These are phyloP conservation scores for Bombyx mori DNA, from an alignment of 1,140 invertebrate species.

Conservation along the genomic window DNA sequence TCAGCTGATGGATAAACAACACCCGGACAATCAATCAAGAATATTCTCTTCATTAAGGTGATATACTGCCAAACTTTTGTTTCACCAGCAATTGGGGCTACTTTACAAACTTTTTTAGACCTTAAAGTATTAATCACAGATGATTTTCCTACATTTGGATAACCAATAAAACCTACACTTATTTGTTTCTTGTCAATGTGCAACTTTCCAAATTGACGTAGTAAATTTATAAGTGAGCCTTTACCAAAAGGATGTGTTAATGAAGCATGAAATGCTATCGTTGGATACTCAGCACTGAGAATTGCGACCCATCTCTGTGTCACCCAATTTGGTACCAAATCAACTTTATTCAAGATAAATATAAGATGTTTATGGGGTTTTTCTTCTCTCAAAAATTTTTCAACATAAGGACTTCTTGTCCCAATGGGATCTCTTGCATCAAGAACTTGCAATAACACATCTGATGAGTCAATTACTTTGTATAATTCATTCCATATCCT, in stretches of 20 bases:
- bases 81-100: constrained; percentile 98
- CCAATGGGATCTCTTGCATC: constrained; percentile 97
- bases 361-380: constrained; percentile 96
- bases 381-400: constrained; percentile 90
- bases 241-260: constrained; percentile 99
- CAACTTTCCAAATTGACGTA: constrained; percentile 96
- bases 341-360: constrained; percentile 96
- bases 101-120: constrained; percentile 97
- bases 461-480: constrained; percentile 99
- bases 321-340: constrained; percentile 97
- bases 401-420: constrained; percentile 94
- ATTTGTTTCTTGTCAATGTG: constrained; percentile 98
- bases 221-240: constrained; percentile 95
- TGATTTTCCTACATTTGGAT: constrained; percentile 99
- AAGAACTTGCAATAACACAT: constrained; percentile 94
- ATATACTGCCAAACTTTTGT: constrained; percentile 99
- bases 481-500: constrained; percentile 99
- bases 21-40: constrained; percentile 98
- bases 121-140: constrained; percentile 97
- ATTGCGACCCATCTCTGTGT: constrained; percentile 96
- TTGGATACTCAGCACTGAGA: constrained; percentile 95
- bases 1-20: constrained; percentile 96
- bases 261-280: constrained; percentile 98
- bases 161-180: constrained; percentile 98
- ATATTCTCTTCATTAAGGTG: constrained; percentile 97